Conservation (phyloP, 2,797 vertebrate genomes). For the Tokudaia tokunoshimensis region DNA sequence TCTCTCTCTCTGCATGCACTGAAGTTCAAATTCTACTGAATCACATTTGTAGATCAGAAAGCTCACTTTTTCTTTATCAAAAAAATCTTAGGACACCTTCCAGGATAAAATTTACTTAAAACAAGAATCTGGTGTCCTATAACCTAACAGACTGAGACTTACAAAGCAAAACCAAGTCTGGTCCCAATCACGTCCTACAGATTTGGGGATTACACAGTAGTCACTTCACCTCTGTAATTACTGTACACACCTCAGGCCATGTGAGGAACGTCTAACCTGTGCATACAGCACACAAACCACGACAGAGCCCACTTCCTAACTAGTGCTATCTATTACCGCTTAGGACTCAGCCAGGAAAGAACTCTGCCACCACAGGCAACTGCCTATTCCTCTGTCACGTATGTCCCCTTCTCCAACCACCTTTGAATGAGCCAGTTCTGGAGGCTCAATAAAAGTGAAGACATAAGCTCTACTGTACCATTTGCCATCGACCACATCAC, state of each 20-base stretch:
- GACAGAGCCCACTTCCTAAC: neutral
- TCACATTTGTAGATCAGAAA: neutral
- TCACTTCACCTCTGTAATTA: neutral
- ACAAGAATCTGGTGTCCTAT: neutral
- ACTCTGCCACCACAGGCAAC: neutral
- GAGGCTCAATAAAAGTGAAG: neutral
- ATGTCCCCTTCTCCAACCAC: neutral
- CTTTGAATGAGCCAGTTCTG: neutral
- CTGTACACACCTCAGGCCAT: neutral
- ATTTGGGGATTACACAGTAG: neutral
- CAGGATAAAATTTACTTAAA: constrained; percentile 28
- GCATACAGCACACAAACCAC: neutral
- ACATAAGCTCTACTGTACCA: neutral
- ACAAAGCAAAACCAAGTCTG: neutral
- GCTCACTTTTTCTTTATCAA: neutral
- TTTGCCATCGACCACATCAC: neutral
- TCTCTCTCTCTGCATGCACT: neutral
- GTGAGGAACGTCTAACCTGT: neutral
- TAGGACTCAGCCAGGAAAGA: neutral
- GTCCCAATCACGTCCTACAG: neutral
- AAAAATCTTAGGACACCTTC: constrained; percentile 24
- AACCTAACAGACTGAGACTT: neutral
- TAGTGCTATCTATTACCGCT: neutral
- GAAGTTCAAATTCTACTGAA: constrained; percentile 29
- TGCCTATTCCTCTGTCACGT: neutral